These are phyloP conservation scores for Lycodopsis pacificus DNA, from an alignment of 2,797 vertebrate species.

Conservation along the genomic window DNA sequence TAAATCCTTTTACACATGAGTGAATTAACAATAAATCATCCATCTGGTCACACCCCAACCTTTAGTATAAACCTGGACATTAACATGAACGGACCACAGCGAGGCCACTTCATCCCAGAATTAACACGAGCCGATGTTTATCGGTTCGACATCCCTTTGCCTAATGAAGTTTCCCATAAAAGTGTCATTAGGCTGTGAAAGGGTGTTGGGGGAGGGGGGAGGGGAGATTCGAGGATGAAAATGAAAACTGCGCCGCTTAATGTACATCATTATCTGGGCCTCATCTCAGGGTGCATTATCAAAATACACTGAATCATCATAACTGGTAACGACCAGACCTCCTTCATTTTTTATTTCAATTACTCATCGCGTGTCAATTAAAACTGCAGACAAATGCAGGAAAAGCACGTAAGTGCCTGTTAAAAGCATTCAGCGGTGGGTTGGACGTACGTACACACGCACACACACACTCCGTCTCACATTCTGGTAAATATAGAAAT, in stretches of 20 bases:
- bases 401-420: conserved; percentile 31
- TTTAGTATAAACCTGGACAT: conserved; percentile 31
- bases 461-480: background rate
- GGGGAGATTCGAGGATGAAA: conserved; percentile 35
- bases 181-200: conserved; percentile 73
- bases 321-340: conserved; percentile 65
- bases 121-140: conserved; percentile 77
- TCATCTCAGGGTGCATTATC: conserved; percentile 71
- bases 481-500: conserved; percentile 55
- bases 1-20: conserved; percentile 47
- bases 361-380: conserved; percentile 64
- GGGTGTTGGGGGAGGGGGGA: background rate
- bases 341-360: conserved; percentile 65
- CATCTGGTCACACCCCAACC: conserved; percentile 41
- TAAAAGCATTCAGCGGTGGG: conserved; percentile 32
- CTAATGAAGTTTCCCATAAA: conserved; percentile 83
- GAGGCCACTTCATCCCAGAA: conserved; percentile 63
- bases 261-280: conserved; percentile 75
- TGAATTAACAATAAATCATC: conserved; percentile 65
- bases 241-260: conserved; percentile 73
- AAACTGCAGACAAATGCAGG: conserved; percentile 43
- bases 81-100: conserved; percentile 39
- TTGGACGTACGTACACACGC: conserved; percentile 17
- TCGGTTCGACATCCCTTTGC: conserved; percentile 67
- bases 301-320: conserved; percentile 79